phyloP scores from a whole-genome alignment of 1,140 invertebrate species.

The Harpegnathos saltator region DNA sequence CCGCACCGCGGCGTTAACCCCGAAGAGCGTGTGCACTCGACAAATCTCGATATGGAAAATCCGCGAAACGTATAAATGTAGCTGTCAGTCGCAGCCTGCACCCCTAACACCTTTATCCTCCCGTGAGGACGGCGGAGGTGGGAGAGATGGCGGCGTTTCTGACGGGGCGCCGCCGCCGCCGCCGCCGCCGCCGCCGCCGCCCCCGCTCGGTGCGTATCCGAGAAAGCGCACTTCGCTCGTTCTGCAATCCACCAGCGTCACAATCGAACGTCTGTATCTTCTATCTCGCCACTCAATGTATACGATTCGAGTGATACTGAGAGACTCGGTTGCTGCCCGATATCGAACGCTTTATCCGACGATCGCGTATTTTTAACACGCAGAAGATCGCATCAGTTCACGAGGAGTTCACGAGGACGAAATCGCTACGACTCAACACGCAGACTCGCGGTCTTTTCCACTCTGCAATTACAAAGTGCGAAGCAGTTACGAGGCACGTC shows the following conservation, averaged over 20 bases:
- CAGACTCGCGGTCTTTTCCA: too few species aligned
- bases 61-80: constrained; percentile 84
- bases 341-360: not conserved
- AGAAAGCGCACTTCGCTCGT: constrained; percentile 6
- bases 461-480: too few species aligned
- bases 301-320: not conserved
- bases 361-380: not conserved
- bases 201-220: constrained; percentile 6
- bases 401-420: too few species aligned
- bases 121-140: constrained; percentile 1
- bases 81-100: constrained; percentile 82
- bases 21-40: constrained; percentile 78
- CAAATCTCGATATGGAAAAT: constrained; percentile 85
- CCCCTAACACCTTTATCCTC: constrained; percentile 75
- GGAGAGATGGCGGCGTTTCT: constrained; percentile 23
- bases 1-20: constrained; percentile 70
- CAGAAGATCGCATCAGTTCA: constrained; percentile 4
- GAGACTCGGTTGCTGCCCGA: not conserved
- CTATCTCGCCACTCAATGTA: not conserved
- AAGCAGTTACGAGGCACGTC: too few species aligned
- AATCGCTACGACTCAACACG: too few species aligned
- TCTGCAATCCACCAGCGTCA: constrained; percentile 2
- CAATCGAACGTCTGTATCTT: not conserved
- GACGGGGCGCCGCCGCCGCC: constrained; percentile 26
- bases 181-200: constrained; percentile 33